These are phyloP conservation scores for Passer montanus DNA, from an alignment of 2,113 vertebrate genomes.

Conservation along the genomic window DNA sequence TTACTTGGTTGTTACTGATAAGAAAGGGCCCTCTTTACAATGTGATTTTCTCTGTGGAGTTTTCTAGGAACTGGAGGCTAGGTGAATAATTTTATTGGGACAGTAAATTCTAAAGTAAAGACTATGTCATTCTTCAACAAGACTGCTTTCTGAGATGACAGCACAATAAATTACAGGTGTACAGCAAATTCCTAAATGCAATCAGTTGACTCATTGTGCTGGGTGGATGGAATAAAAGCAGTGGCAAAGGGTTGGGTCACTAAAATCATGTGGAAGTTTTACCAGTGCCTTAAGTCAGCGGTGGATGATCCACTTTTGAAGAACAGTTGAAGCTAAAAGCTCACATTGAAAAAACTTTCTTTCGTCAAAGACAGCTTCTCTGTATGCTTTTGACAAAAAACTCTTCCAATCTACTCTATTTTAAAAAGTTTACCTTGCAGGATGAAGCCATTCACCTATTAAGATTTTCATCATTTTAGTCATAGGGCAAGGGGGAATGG, in stretches of 20 bases:
- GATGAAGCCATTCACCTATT: neutral
- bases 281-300: neutral
- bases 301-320: neutral
- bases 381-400: neutral
- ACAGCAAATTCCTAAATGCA: neutral
- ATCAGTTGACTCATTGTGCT: neutral
- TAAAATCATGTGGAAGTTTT: neutral
- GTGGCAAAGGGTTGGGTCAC: rapidly evolving
- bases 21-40: constrained; percentile 25
- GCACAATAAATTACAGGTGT: neutral
- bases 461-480: neutral
- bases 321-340: neutral
- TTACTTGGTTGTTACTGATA: neutral
- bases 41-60: neutral
- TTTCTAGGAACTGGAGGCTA: constrained; percentile 4
- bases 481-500: neutral
- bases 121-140: neutral
- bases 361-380: neutral
- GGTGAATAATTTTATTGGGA: constrained; percentile 35
- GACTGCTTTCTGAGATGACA: constrained; percentile 1
- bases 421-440: neutral
- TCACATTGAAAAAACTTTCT: neutral
- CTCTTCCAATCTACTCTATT: neutral
- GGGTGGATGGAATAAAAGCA: neutral
- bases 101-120: constrained; percentile 44